Evolutionary conservation across 2,888 invertebrate genomes (phyloP), one percentile per base, ranked within the genome.

Genomic region (Mantis religiosa): DNA sequence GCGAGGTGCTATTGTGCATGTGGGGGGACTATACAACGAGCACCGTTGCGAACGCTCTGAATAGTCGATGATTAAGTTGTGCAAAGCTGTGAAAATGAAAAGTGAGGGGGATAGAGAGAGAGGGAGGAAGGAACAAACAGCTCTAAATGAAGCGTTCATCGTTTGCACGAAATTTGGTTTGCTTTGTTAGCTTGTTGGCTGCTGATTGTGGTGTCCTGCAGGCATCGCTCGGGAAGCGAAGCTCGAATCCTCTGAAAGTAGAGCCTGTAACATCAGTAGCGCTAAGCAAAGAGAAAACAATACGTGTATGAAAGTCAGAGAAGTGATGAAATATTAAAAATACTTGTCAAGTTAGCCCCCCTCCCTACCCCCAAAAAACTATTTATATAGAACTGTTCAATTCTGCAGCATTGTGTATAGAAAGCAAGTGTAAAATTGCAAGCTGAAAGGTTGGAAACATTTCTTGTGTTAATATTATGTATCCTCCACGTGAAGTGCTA

Each of bases 41-140:
- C 54, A 20, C 15, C 54, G 54, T 71, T 71, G 54, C 54, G 54
- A 71, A 71, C 25, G 54, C 54, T 84, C 41, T 88, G 88, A 88
- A 88, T 88, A 88, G 88, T 41, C 71, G 88, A 88, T 88, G 88
- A 88, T 88, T 88, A 84, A 88, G 88, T 83, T 84, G 88, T 87
- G 84, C 28, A 82, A 41, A 20, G 82, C n/a, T n/a, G 25, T 28
- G 71, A 30, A 81, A 81, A 20, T 15, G 86, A 30, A 86, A 81
- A 28, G 86, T 20, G 41, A 54, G 47, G 27, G 47, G n/a, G 28
- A 9, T 20, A 7, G 81, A 14, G 54, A 47, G 54, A 54, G 15
- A 25, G n/a, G n/a, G 85, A 87, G 87, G 87, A 87, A 87, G 87
- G 81, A 87, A 87, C 87, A 87, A 87, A 87, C 87, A 87, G 87